Base-by-base conservation (phyloP, 2,113 vertebrate species). In the Callopanchax toddi region DNA sequence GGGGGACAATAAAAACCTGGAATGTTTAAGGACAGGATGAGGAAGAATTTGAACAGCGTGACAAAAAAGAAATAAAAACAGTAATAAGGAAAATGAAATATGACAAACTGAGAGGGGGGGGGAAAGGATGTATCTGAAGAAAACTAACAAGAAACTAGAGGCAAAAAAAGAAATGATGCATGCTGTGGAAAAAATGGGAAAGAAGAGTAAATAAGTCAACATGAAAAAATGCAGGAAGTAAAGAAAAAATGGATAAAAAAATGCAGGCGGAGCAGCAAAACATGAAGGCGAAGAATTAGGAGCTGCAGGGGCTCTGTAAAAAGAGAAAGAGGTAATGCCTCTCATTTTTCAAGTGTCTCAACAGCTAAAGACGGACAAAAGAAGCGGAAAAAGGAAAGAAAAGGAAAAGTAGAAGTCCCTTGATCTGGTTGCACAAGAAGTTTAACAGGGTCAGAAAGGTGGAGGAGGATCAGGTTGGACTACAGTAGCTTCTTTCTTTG, bases 291-390 rank as follows among this genome's bases (percentile, higher is more conserved):
- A 42, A 43, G 23, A 12, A 44, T 10, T 13, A 43, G 39, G 11
- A 18, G 23, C 39, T 58, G 40, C 23, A 58, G 39, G 54, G 37
- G 22, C 4, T 42, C 15, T 12, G 17, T 42, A 26, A 26, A n/a
- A 44, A 43, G 20, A 39, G 22, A 40, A 56, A 42, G 21, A 56
- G 53, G 36, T n/a, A 56, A 40, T 39, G 20, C 4, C 16, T 25
- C 21, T 56, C 36, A 56, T 56, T 25, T 56, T 25, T 40, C 37
- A 42, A 56, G 53, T 0, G 7, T 11, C 21, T 56, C 7, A n/a
- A 56, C 37, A 56, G 20, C 23, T 43, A 29, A 52, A 58, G 17
- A 29, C 25, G 22, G 39, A 43, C 22, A 43, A 43, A 58, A 44
- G 42, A 17, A 29, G 23, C 17, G 9, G 18, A 43, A 55, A 40